Evolutionary conservation across 2,797 vertebrate genomes (phyloP), one percentile per base, ranked within the genome.

Genomic region (Columba guinea): DNA sequence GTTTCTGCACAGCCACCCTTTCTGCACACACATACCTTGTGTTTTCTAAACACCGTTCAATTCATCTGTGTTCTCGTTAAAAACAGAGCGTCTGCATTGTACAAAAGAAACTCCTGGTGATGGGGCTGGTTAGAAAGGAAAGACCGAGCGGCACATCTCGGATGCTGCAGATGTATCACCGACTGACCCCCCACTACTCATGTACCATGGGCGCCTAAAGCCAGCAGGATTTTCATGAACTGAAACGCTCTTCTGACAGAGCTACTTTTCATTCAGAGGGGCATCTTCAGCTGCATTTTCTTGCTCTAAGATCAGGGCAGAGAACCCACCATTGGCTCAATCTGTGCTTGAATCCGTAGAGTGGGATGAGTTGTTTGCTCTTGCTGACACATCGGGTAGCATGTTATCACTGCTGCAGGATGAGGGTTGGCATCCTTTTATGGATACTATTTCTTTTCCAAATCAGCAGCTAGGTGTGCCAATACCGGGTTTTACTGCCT

Each of bases 11-110:
- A 58, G 60, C 56, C 86, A n/a, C 37, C 87, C 87, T 48, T 10
- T 67, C 71, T 64, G 48, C 51, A 18, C 11, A 9, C 28, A 5
- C 30, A 1, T 41, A 1, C 0, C 44, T 20, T 3, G 14, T 15
- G 0, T 37, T 46, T 32, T 30, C 74, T 32, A 18, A 60, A 35
- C 44, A 23, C 44, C 39, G 5, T n/a, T 46, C 37, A 18, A 60
- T 71, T 60, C 20, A 10, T 34, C 6, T 6, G 14, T 10, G 34
- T 19, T 76, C 55, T 5, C 34, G 22, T 37, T 64, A 49, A 63
- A 81, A 59, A 6, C 60, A 39, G 34, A 58, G 26, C 60, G 37
- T 24, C 3, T 1, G 1, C 27, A 3, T 0, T 0, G 23, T 11
- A 48, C 53, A 3, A 14, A 46, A 34, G 71, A 56, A 63, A 8